Base-by-base conservation (phyloP, 2,888 invertebrate species). In the Yponomeuta cagnagella region DNA sequence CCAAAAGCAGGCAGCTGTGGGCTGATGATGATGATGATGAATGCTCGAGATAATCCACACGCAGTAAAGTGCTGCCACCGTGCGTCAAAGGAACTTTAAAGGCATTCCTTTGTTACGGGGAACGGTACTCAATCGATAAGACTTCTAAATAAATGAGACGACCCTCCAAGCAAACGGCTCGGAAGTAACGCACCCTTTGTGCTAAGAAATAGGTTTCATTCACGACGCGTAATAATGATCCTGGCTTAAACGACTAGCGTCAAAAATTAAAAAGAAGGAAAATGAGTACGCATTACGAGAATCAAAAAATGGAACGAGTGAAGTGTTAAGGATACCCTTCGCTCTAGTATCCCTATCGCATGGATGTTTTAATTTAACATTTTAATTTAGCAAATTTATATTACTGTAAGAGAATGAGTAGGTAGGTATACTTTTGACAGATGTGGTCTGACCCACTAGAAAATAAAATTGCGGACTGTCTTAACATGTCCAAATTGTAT, bases 81-180 rank as follows among this genome's bases (percentile, higher is more conserved):
- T 58, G 15, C 12, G 52, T 15, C 52, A 12, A 58, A 37, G 67
- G 37, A 23, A 23, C 23, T 48, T 8, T 48, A 68, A 65, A 65
- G 67, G 10, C 65, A 43, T 2, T 6, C 69, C 58, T 30, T 69
- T 78, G 74, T 82, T 78, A 74, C 71, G 73, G 15, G 75, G 77
- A 80, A 82, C 79, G 73, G 82, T 82, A 77, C 75, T 76, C 75
- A 58, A 79, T 65, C 65, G 85, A 84, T 87, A 87, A 87, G 79
- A 80, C 76, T 76, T 76, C 74, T 75, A 80, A 82, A 78, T 77
- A 80, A 77, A 77, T 77, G 74, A 75, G 70, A 72, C 72, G 75
- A 75, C 73, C 75, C 74, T 77, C 78, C 72, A 76, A 77, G 79
- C 77, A 80, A 82, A 81, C 79, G 75, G 76, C 70, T 74, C 72